Evolutionary conservation across 2,888 invertebrate genomes (phyloP).

Genomic region (Leucozona laternaria): DNA sequence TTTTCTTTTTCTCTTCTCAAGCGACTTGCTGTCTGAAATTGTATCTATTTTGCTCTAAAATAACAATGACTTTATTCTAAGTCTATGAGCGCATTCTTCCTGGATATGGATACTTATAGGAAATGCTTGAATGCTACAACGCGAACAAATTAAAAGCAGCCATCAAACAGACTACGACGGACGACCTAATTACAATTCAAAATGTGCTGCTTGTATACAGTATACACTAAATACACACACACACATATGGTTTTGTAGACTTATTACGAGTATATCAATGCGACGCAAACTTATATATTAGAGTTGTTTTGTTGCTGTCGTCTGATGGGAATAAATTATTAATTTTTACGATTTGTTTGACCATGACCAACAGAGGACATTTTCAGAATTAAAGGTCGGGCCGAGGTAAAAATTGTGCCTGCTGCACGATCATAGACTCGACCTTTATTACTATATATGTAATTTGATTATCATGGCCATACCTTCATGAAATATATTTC

Average conservation of each 20-base stretch:
- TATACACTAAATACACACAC: background rate
- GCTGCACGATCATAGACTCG: background rate
- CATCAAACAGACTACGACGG: constrained; percentile 5
- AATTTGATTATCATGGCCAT: background rate
- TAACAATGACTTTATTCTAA: constrained; percentile 19
- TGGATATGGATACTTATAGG: constrained; percentile 15
- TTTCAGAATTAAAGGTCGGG: constrained; percentile 13
- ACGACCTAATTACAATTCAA: constrained; percentile 46
- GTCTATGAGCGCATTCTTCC: constrained; percentile 24
- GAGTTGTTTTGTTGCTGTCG: constrained; percentile 8
- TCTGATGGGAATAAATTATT: constrained; percentile 49
- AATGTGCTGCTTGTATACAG: constrained; percentile 23
- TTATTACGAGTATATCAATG: background rate
- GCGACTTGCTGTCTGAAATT: background rate
- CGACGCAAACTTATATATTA: constrained; percentile 45
- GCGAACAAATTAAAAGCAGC: constrained; percentile 44
- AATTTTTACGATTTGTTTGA: constrained; percentile 34
- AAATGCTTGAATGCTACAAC: constrained; percentile 10
- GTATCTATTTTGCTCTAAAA: background rate
- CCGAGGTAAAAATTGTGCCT: background rate
- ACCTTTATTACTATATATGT: background rate
- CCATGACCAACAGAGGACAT: constrained; percentile 24
- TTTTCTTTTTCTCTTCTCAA: background rate
- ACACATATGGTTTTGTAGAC: background rate
- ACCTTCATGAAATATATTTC: background rate